Conservation (phyloP, 2,113 vertebrate genomes). For the Synodontis membranacea region DNA sequence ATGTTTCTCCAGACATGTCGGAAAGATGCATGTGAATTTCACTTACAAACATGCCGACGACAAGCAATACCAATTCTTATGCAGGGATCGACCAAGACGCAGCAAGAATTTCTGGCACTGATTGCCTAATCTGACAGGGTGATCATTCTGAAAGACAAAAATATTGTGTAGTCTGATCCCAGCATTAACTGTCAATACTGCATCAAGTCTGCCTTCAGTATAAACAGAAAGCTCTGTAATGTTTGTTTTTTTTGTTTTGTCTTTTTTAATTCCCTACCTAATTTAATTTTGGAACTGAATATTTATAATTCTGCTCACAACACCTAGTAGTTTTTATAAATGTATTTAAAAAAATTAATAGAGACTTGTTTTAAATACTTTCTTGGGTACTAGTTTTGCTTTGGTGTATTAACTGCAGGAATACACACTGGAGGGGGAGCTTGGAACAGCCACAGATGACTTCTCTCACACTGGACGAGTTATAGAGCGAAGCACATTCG, state of each 20-base stretch:
- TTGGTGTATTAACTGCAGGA: conserved; percentile 71
- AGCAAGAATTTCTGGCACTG: too few relatives aligned
- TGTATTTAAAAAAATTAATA: background rate
- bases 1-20: background rate
- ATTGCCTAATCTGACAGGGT: too few relatives aligned
- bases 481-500: conserved; percentile 86
- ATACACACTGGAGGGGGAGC: conserved; percentile 84
- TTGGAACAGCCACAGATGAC: conserved; percentile 87
- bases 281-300: background rate
- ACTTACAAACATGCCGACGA: background rate
- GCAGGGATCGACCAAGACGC: too few relatives aligned
- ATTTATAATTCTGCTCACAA: background rate
- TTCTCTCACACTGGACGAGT: conserved; percentile 81
- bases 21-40: background rate
- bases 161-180: too few relatives aligned
- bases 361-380: conserved; percentile 9
- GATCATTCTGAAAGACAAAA: too few relatives aligned
- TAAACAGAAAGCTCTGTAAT: background rate
- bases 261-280: background rate
- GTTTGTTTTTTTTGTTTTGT: background rate
- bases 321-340: background rate
- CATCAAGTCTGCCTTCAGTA: background rate
- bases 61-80: background rate
- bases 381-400: background rate
- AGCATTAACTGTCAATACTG: background rate